phyloP scores from a whole-genome alignment of 2,888 invertebrate genomes.

The Drosophila neutralis region DNA sequence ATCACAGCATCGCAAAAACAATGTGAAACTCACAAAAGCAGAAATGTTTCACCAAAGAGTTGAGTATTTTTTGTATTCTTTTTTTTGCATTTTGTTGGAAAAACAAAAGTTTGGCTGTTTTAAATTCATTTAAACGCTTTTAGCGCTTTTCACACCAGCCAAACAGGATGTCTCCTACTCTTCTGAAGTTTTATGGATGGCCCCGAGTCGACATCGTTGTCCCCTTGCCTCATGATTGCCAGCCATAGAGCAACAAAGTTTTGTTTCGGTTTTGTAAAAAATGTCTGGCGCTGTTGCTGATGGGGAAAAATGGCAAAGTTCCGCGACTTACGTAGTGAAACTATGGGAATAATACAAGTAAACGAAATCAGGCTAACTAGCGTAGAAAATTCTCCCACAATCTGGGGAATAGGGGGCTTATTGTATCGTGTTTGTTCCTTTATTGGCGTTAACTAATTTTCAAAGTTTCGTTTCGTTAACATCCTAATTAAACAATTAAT shows the following conservation, averaged over 20 bases:
- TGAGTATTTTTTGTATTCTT: slow-evolving; percentile 27
- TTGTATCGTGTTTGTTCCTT: not conserved
- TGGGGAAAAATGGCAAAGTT: slow-evolving; percentile 60
- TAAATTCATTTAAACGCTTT: slow-evolving; percentile 79
- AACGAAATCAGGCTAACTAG: slow-evolving; percentile 31
- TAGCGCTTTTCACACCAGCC: slow-evolving; percentile 71
- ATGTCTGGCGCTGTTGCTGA: slow-evolving; percentile 29
- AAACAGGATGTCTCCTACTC: slow-evolving; percentile 51
- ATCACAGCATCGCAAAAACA: slow-evolving; percentile 59
- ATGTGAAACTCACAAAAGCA: slow-evolving; percentile 54
- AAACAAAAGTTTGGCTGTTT: slow-evolving; percentile 69
- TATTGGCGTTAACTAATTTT: not conserved
- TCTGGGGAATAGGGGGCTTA: not conserved
- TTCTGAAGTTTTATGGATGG: slow-evolving; percentile 60
- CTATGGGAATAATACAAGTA: slow-evolving; percentile 39
- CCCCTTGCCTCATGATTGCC: slow-evolving; percentile 6
- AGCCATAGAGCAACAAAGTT: slow-evolving; percentile 50
- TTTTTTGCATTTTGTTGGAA: slow-evolving; percentile 21
- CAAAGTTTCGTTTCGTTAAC: not conserved
- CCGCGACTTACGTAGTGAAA: slow-evolving; percentile 52
- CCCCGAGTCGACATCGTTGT: slow-evolving; percentile 20
- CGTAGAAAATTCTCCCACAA: slow-evolving; percentile 19
- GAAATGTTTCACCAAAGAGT: slow-evolving; percentile 48
- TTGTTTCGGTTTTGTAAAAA: slow-evolving; percentile 59
- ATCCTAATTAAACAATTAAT: too few species aligned